Evolutionary conservation across 2,113 vertebrate genomes (phyloP).

Genomic region (Lepidothrix coronata): DNA sequence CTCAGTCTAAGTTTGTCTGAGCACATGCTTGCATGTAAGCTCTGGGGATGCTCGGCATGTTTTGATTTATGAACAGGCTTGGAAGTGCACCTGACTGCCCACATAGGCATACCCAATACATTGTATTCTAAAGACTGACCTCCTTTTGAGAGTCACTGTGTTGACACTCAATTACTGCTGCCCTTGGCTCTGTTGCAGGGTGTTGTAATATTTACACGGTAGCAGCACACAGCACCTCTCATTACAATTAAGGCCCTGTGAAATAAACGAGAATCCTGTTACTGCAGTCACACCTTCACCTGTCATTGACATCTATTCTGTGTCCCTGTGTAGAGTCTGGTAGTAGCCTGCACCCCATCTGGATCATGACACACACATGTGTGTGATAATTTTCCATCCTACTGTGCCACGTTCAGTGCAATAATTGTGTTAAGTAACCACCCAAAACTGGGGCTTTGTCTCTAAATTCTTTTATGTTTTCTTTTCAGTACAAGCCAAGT

Average conservation of each 20-base stretch:
- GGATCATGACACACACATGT: background rate
- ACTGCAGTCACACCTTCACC: background rate
- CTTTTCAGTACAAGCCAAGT: conserved; percentile 76
- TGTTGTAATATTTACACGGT: background rate
- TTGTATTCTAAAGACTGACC: background rate
- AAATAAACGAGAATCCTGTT: conserved; percentile 13
- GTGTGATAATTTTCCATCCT: background rate
- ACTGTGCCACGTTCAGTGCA: background rate
- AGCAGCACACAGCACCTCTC: conserved; percentile 9
- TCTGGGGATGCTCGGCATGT: conserved; percentile 58
- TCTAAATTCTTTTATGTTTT: background rate
- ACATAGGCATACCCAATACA: background rate
- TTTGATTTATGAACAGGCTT: conserved; percentile 31
- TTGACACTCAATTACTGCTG: background rate
- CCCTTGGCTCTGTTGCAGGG: background rate
- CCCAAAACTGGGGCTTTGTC: background rate
- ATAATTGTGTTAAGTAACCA: background rate
- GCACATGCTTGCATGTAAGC: conserved; percentile 63
- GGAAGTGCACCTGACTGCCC: conserved; percentile 33
- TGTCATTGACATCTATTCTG: background rate
- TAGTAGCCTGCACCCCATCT: conserved; percentile 1
- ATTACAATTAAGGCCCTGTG: background rate
- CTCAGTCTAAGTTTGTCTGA: conserved; percentile 50
- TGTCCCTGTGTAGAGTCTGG: background rate
- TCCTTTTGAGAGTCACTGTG: conserved; percentile 10